Percentiles rank a stretch among this genome's conserved stretches.
phyloP scores from a whole-genome alignment of 2,888 invertebrate species.

The Amphipoea oculea region DNA sequence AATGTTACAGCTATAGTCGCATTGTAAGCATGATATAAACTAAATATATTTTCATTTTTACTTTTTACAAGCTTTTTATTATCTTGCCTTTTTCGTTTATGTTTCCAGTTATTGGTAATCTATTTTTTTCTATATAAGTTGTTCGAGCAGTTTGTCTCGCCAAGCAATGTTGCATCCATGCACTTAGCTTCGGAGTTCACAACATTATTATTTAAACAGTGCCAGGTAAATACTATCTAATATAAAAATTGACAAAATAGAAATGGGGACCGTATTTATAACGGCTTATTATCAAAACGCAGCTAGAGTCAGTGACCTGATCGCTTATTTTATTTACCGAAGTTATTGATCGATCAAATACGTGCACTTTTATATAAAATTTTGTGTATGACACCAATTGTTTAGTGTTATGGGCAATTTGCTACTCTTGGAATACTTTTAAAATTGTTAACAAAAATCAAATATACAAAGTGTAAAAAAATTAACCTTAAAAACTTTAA shows the following conservation, averaged over 20 bases:
- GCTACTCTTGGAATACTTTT: not conserved
- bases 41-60: not conserved
- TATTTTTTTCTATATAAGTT: not conserved
- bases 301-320: slow-evolving; percentile 37
- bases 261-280: slow-evolving; percentile 45
- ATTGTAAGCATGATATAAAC: slow-evolving; percentile 8
- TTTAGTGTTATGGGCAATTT: slow-evolving; percentile 44
- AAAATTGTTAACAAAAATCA: slow-evolving; percentile 2
- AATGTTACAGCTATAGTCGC: not conserved
- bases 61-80: not conserved
- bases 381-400: slow-evolving; percentile 47
- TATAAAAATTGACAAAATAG: slow-evolving; percentile 54
- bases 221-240: slow-evolving; percentile 64
- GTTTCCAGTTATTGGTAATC: not conserved
- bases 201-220: slow-evolving; percentile 65
- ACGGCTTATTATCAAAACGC: slow-evolving; percentile 41
- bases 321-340: slow-evolving; percentile 9
- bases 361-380: slow-evolving; percentile 55
- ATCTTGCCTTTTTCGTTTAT: not conserved
- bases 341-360: slow-evolving; percentile 48
- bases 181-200: slow-evolving; percentile 62
- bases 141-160: slow-evolving; percentile 6
- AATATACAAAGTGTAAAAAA: too few relatives aligned
- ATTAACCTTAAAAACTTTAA: too few relatives aligned
- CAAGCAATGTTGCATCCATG: slow-evolving; percentile 48